phyloP scores from a whole-genome alignment of 2,888 invertebrate genomes.

The Brenthis daphne region DNA sequence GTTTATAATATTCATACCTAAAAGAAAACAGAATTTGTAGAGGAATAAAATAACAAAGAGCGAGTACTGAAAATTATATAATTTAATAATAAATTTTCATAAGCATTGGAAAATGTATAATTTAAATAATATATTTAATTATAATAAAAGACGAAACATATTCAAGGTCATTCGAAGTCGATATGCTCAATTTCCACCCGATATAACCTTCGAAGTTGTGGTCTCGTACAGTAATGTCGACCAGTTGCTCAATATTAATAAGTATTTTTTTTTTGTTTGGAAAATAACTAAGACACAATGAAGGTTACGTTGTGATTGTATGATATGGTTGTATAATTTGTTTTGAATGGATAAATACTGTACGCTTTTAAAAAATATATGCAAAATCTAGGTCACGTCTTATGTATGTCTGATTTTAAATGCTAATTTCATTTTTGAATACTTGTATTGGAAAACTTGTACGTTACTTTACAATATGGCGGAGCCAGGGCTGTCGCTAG shows the following conservation, averaged over 20 bases:
- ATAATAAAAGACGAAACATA: slow-evolving; percentile 29
- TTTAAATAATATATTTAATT: slow-evolving; percentile 34
- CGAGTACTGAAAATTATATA: slow-evolving; percentile 37
- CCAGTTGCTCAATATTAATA: slow-evolving; percentile 8
- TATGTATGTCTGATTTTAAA: too few relatives aligned
- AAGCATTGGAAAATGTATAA: slow-evolving; percentile 40
- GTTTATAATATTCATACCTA: too few relatives aligned
- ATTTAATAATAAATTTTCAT: slow-evolving; percentile 40
- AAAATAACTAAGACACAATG: too few relatives aligned
- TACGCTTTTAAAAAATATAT: too few relatives aligned
- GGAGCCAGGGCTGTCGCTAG: too few relatives aligned
- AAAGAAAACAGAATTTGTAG: background rate
- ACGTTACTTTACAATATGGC: too few relatives aligned
- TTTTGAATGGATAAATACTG: too few relatives aligned
- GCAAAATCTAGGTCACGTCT: too few relatives aligned
- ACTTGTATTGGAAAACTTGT: too few relatives aligned
- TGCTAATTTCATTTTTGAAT: too few relatives aligned
- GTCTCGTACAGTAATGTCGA: background rate
- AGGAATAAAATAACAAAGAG: slow-evolving; percentile 3
- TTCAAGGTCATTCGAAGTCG: slow-evolving; percentile 27
- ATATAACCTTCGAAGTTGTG: slow-evolving; percentile 5
- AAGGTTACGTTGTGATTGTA: too few relatives aligned
- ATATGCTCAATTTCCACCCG: slow-evolving; percentile 30
- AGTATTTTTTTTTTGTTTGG: background rate
- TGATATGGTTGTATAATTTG: too few relatives aligned